Conservation (phyloP, 2,113 vertebrate species). For the Ifrita kowaldi region DNA sequence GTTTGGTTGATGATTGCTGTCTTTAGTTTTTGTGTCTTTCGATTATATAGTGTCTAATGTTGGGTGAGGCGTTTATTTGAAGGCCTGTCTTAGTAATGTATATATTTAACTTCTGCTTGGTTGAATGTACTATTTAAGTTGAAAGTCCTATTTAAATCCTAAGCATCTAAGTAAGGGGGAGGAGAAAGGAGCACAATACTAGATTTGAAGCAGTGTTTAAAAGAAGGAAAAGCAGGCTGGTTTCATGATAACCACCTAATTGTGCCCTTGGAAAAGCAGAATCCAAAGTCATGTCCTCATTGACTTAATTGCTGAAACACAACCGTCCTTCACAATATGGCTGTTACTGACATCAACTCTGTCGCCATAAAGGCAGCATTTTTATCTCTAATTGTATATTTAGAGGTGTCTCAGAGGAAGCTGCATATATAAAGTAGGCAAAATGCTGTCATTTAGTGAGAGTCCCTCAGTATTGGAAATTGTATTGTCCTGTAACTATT, state of each 20-base stretch:
- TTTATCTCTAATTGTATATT: not conserved
- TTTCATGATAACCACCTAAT: not conserved
- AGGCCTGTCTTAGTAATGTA: not conserved
- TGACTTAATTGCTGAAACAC: constrained; percentile 15
- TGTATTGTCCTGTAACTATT: not conserved
- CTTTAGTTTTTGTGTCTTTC: not conserved
- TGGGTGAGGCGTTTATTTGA: not conserved
- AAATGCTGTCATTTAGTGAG: not conserved
- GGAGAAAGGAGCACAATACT: not conserved
- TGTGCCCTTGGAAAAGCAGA: not conserved
- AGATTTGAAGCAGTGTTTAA: not conserved
- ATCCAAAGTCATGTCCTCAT: not conserved
- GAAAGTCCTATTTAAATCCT: not conserved
- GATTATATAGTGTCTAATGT: not conserved
- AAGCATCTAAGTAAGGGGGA: not conserved
- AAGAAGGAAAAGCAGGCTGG: not conserved
- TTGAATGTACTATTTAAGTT: not conserved
- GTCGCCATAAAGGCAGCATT: not conserved
- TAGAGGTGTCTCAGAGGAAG: not conserved
- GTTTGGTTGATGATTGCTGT: not conserved
- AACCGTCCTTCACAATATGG: not conserved
- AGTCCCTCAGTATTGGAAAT: not conserved
- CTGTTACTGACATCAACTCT: not conserved
- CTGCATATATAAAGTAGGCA: not conserved
- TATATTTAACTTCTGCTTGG: not conserved